Evolutionary conservation across 2,888 invertebrate species (phyloP).

Genomic region (Meghimatium bilineatum): DNA sequence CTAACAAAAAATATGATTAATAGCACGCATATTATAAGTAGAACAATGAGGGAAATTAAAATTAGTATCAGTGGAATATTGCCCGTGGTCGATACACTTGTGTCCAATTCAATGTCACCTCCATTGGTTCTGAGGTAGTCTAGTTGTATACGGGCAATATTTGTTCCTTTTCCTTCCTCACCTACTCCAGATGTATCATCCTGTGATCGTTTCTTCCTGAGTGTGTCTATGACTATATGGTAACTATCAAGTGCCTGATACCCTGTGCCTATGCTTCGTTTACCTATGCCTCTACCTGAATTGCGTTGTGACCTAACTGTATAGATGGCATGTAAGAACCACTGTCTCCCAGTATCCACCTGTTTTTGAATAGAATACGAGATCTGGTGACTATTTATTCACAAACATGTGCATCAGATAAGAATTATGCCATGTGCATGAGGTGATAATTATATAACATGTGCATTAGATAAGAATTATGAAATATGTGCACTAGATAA

Average conservation of each 20-base stretch:
- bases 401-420: no score
- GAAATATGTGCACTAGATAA: no score
- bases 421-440: no score
- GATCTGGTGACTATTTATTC: background rate
- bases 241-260: background rate
- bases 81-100: slow-evolving; percentile 53
- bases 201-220: slow-evolving; percentile 54
- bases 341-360: slow-evolving; percentile 69
- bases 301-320: slow-evolving; percentile 60
- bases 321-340: slow-evolving; percentile 73
- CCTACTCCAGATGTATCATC: slow-evolving; percentile 60
- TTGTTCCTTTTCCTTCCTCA: slow-evolving; percentile 65
- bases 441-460: no score
- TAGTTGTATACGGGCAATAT: slow-evolving; percentile 65
- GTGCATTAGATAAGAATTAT: no score
- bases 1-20: slow-evolving; percentile 60
- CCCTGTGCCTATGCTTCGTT: slow-evolving; percentile 46
- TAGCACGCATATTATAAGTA: slow-evolving; percentile 60
- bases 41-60: slow-evolving; percentile 62
- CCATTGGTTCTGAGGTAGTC: slow-evolving; percentile 53
- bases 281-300: slow-evolving; percentile 52
- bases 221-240: slow-evolving; percentile 20
- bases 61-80: slow-evolving; percentile 60
- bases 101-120: slow-evolving; percentile 56
- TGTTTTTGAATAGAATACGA: slow-evolving; percentile 46